Evolutionary conservation across 2,888 invertebrate genomes (phyloP).

Genomic region (Mesorhabditis sp.): DNA sequence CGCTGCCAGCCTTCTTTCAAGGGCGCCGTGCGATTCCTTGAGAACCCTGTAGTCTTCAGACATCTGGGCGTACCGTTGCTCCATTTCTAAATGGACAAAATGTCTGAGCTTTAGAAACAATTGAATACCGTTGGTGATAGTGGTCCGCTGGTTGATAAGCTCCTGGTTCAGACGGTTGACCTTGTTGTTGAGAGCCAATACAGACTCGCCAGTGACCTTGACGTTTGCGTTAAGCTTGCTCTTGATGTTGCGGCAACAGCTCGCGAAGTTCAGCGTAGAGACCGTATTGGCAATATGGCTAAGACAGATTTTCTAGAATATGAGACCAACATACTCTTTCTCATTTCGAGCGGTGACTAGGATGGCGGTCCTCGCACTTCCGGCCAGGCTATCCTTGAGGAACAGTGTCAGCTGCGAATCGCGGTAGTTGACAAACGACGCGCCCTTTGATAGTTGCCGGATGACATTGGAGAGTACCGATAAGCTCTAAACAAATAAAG

Average conservation of each 20-base stretch:
- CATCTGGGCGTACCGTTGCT: too few species aligned
- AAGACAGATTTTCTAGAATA: neutral
- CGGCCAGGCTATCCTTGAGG: slow-evolving; percentile 61
- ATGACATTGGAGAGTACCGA: slow-evolving; percentile 60
- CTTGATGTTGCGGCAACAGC: slow-evolving; percentile 60
- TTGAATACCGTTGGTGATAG: too few species aligned
- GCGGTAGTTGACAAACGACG: slow-evolving; percentile 60
- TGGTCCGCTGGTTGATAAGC: too few species aligned
- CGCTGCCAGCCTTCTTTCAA: too few species aligned
- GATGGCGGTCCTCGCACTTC: slow-evolving; percentile 61
- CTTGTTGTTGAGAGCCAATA: slow-evolving; percentile 57
- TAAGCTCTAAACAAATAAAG: slow-evolving; percentile 28
- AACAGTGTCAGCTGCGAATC: slow-evolving; percentile 61
- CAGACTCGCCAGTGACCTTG: slow-evolving; percentile 58
- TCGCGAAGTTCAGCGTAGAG: slow-evolving; percentile 60
- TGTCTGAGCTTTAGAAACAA: too few species aligned
- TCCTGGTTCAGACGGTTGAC: slow-evolving; percentile 49
- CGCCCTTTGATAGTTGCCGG: slow-evolving; percentile 60
- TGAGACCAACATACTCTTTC: slow-evolving; percentile 51
- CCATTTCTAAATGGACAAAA: too few species aligned
- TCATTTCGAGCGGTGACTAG: slow-evolving; percentile 61
- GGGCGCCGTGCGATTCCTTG: too few species aligned
- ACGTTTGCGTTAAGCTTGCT: slow-evolving; percentile 61
- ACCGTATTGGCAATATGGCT: slow-evolving; percentile 59
- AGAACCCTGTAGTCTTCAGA: too few species aligned